Percentiles rank a stretch among this genome's conserved stretches.
Evolutionary conservation across 2,888 invertebrate species (phyloP).

Genomic region (Trisateles emortualis): DNA sequence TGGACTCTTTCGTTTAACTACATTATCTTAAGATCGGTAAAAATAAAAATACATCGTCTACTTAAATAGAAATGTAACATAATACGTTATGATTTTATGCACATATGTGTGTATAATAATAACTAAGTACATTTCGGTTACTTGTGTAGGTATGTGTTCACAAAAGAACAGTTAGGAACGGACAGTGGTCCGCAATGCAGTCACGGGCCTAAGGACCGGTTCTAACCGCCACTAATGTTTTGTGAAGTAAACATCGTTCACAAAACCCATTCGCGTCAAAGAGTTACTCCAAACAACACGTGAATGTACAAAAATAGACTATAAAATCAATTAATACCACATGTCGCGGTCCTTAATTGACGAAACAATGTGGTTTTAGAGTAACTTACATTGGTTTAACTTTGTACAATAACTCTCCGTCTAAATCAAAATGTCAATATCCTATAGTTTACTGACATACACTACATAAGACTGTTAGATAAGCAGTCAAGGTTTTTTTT

Average conservation of each 20-base stretch:
- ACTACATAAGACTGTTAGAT: not conserved
- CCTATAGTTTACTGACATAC: not conserved
- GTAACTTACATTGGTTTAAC: not conserved
- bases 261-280: constrained; percentile 17
- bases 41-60: constrained; percentile 15
- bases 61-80: not conserved
- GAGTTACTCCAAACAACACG: not conserved
- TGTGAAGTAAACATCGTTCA: constrained; percentile 22
- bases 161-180: constrained; percentile 38
- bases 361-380: no score
- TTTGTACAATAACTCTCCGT: not conserved
- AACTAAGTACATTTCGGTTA: not conserved
- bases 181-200: constrained; percentile 19
- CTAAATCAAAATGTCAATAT: not conserved
- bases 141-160: constrained; percentile 1
- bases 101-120: no score
- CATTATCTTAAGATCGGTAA: constrained; percentile 19
- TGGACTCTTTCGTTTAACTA: constrained; percentile 48
- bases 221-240: constrained; percentile 16
- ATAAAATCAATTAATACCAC: no score
- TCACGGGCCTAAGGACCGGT: constrained; percentile 39
- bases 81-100: not conserved
- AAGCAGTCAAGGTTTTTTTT: constrained; percentile 49
- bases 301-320: not conserved
- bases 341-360: no score